Evolutionary conservation across 2,888 invertebrate genomes (phyloP).

Genomic region (Sarcophaga rosellei): DNA sequence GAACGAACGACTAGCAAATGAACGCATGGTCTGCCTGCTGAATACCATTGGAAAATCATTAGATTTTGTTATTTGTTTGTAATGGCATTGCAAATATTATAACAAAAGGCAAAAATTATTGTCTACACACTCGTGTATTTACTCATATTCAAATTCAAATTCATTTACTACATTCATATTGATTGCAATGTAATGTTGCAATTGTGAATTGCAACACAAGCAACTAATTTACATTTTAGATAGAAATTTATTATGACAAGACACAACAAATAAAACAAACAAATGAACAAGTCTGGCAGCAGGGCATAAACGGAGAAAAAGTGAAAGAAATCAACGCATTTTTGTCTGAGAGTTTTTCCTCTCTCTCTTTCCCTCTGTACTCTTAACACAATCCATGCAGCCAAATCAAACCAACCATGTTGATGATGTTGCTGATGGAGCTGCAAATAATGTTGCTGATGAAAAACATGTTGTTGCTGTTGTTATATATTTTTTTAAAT

Average conservation of each 20-base stretch:
- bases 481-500: conserved; percentile 9
- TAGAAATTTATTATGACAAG: conserved; percentile 72
- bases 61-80: conserved; percentile 58
- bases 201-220: conserved; percentile 54
- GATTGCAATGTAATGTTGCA: conserved; percentile 52
- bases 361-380: conserved; percentile 17
- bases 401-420: conserved; percentile 16
- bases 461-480: conserved; percentile 58
- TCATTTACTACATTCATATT: conserved; percentile 18
- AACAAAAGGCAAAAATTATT: conserved; percentile 21
- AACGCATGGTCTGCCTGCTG: neutral
- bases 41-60: conserved; percentile 1
- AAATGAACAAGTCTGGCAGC: neutral
- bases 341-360: conserved; percentile 28
- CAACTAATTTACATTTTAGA: conserved; percentile 72
- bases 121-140: conserved; percentile 4
- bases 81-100: conserved; percentile 23
- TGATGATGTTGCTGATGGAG: conserved; percentile 59
- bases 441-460: conserved; percentile 51
- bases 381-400: neutral
- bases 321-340: conserved; percentile 62
- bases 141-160: conserved; percentile 11
- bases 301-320: conserved; percentile 14
- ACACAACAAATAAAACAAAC: conserved; percentile 60
- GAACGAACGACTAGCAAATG: conserved; percentile 6